Evolutionary conservation across 2,113 vertebrate species (phyloP).

Genomic region (Calidris pugnax): DNA sequence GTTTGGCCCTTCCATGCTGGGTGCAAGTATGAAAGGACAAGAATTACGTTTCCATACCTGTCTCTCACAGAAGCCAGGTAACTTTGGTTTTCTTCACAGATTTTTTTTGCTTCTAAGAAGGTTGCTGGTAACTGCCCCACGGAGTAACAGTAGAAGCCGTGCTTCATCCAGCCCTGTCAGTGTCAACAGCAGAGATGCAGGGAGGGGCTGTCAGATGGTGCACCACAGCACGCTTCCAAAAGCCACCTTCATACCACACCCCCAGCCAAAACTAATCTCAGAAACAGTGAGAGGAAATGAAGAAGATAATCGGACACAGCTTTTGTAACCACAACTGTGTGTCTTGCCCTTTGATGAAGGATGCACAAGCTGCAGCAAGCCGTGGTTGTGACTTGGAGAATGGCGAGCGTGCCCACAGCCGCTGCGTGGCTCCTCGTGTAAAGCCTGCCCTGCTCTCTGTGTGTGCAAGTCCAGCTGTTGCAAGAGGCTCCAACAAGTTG

Average conservation of each 20-base stretch:
- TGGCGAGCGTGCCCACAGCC: neutral
- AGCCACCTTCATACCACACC: neutral
- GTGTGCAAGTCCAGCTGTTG: neutral
- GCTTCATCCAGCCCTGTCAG: conserved; percentile 84
- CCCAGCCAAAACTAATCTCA: neutral
- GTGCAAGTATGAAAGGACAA: neutral
- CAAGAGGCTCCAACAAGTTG: neutral
- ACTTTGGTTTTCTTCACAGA: conserved; percentile 75
- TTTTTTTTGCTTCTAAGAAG: conserved; percentile 82
- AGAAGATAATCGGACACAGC: neutral
- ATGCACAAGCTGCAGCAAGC: neutral
- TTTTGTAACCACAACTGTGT: neutral
- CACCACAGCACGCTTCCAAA: neutral
- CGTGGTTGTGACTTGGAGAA: fast-evolving
- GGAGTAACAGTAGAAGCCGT: conserved; percentile 85
- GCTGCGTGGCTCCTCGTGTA: neutral
- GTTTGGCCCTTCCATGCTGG: neutral
- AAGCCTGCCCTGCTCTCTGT: neutral
- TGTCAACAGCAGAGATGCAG: neutral
- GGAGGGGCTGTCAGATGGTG: neutral
- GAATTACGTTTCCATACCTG: conserved; percentile 76
- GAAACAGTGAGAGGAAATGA: neutral
- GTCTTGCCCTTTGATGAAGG: neutral
- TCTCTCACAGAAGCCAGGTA: conserved; percentile 80
- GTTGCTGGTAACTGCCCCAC: conserved; percentile 77